phyloP scores from a whole-genome alignment of 1,140 invertebrate genomes.

The Drosophila ananassae region DNA sequence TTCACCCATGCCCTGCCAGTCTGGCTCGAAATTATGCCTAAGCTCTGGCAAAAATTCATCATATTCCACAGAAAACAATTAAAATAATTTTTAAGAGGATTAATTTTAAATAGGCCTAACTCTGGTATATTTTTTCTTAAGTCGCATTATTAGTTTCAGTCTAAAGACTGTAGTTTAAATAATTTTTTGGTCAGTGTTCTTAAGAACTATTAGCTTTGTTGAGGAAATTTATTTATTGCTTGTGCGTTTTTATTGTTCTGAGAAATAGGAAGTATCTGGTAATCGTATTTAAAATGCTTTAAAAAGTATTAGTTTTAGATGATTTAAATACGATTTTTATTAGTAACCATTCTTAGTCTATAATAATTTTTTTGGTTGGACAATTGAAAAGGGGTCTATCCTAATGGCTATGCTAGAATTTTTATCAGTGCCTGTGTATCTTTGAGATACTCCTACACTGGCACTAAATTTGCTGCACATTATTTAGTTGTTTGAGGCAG shows the following conservation, averaged over 20 bases:
- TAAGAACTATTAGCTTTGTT: too few species aligned
- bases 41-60: conserved; percentile 28
- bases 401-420: background rate
- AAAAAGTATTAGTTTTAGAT: too few species aligned
- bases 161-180: too few species aligned
- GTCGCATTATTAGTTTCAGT: too few species aligned
- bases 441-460: conserved; percentile 26
- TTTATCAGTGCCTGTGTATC: conserved; percentile 37
- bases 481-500: conserved; percentile 74
- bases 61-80: conserved; percentile 37
- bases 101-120: background rate
- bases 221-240: too few species aligned
- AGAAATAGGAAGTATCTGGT: background rate
- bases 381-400: too few species aligned
- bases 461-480: conserved; percentile 74
- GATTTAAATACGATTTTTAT: too few species aligned
- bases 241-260: too few species aligned
- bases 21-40: conserved; percentile 66
- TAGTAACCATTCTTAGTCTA: too few species aligned
- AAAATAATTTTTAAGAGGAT: background rate
- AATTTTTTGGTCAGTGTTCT: too few species aligned
- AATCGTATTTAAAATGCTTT: background rate
- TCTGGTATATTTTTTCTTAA: too few species aligned
- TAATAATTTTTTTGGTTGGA: too few species aligned
- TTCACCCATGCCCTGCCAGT: conserved; percentile 26